phyloP scores from a whole-genome alignment of 2,888 invertebrate species.

The Poecilus cupreus region DNA sequence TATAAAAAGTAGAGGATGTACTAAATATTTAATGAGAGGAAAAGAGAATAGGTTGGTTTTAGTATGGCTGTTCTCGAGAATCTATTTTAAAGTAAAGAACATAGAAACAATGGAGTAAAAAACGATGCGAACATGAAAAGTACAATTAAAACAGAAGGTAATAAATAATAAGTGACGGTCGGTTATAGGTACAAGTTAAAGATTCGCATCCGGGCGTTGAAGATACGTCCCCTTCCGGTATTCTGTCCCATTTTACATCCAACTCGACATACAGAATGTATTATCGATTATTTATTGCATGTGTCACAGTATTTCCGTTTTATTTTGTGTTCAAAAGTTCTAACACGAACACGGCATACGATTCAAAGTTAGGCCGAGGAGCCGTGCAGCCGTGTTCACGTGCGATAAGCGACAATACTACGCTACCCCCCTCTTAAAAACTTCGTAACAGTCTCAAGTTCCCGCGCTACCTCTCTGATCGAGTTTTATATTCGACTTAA shows the following conservation, averaged over 20 bases:
- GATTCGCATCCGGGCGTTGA: conserved; percentile 34
- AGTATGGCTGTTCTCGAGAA: too few species aligned
- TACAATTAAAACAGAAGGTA: neutral
- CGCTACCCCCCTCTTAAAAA: neutral
- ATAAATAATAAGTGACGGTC: conserved; percentile 25
- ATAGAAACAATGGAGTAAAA: neutral
- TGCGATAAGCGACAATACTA: conserved; percentile 27
- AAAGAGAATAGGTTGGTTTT: too few species aligned
- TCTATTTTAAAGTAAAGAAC: too few species aligned
- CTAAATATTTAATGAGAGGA: too few species aligned
- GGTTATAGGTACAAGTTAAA: conserved; percentile 24
- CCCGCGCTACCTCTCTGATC: neutral
- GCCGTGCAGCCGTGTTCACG: conserved; percentile 22
- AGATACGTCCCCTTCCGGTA: conserved; percentile 45
- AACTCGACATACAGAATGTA: conserved; percentile 47
- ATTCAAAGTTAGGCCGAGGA: neutral
- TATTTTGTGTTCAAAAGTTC: conserved; percentile 49
- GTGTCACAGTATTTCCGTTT: conserved; percentile 54
- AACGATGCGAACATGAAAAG: neutral
- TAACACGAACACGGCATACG: conserved; percentile 45
- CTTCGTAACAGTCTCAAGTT: conserved; percentile 12
- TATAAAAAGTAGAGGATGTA: too few species aligned
- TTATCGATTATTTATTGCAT: conserved; percentile 57
- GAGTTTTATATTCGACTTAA: conserved; percentile 34
- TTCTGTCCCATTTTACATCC: conserved; percentile 41